Percentiles rank a stretch among this genome's conserved stretches.
Evolutionary conservation across 2,888 invertebrate genomes (phyloP).

Genomic region (Drosophila infuscata): DNA sequence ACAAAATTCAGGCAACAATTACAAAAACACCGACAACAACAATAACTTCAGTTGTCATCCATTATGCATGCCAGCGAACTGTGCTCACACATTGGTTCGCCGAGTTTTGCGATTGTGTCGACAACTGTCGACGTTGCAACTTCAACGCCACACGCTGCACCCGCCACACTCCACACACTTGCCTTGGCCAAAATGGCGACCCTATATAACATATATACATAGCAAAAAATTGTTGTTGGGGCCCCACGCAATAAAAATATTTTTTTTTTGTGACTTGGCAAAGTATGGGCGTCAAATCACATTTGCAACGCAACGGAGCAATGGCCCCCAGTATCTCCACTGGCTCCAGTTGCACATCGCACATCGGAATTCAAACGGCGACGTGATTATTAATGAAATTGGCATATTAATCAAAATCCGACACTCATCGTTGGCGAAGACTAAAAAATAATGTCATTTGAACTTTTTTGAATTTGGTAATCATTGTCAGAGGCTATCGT

Average conservation of each 20-base stretch:
- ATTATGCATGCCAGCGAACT: slow-evolving; percentile 67
- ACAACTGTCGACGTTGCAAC: slow-evolving; percentile 56
- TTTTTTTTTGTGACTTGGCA: slow-evolving; percentile 62
- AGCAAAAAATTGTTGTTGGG: slow-evolving; percentile 9
- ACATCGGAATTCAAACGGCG: slow-evolving; percentile 18
- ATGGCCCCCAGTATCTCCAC: slow-evolving; percentile 31
- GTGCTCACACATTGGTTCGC: slow-evolving; percentile 35
- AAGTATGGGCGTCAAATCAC: slow-evolving; percentile 23
- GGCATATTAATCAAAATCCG: slow-evolving; percentile 30
- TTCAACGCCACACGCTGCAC: slow-evolving; percentile 29
- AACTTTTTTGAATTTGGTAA: slow-evolving; percentile 11
- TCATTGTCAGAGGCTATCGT: background rate
- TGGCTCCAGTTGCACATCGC: slow-evolving; percentile 41
- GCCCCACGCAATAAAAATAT: slow-evolving; percentile 70
- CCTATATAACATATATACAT: slow-evolving; percentile 5
- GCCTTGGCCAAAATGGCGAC: slow-evolving; percentile 60
- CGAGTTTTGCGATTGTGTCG: slow-evolving; percentile 39
- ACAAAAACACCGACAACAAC: background rate
- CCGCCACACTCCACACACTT: slow-evolving; percentile 31
- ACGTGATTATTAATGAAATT: slow-evolving; percentile 59
- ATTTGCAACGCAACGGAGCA: slow-evolving; percentile 28
- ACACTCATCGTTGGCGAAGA: slow-evolving; percentile 2
- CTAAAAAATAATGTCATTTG: slow-evolving; percentile 22
- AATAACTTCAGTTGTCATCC: slow-evolving; percentile 42
- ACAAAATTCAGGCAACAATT: slow-evolving; percentile 38